Evolutionary conservation across 2,113 vertebrate genomes (phyloP).

Genomic region (Gorsachius goisagi): DNA sequence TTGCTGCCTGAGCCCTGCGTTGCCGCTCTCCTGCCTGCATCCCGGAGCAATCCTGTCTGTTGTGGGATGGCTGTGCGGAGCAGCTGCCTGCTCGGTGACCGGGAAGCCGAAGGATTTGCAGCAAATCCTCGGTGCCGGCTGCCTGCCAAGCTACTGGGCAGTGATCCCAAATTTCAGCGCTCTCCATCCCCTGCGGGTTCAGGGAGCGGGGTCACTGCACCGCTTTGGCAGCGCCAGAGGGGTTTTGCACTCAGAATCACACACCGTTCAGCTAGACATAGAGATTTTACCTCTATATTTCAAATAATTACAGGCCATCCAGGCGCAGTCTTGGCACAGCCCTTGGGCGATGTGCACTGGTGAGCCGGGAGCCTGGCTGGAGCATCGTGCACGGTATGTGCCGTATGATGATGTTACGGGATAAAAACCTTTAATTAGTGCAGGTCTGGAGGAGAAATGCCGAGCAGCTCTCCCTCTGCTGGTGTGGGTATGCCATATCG

Average conservation of each 20-base stretch:
- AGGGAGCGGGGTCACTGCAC: not conserved
- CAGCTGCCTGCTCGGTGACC: not conserved
- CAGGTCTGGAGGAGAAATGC: not conserved
- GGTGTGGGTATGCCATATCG: not conserved
- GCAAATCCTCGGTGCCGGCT: not conserved
- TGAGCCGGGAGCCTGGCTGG: not conserved
- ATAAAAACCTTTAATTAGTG: not conserved
- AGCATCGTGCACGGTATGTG: rapidly evolving
- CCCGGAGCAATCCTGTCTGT: not conserved
- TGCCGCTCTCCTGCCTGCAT: not conserved
- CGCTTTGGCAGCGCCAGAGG: rapidly evolving
- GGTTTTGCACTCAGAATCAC: not conserved
- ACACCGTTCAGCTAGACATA: not conserved
- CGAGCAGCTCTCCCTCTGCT: not conserved
- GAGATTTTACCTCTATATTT: not conserved
- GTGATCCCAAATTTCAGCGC: not conserved
- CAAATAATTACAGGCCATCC: too few species aligned
- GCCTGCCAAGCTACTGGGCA: not conserved
- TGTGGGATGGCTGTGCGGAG: not conserved
- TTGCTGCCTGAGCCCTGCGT: not conserved
- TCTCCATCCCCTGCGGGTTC: not conserved
- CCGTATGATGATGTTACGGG: rapidly evolving
- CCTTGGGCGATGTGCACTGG: rapidly evolving
- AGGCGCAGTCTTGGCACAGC: not conserved
- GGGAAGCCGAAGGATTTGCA: not conserved